phyloP scores from a whole-genome alignment of 2,797 vertebrate species.

The Neosalanx taihuensis region DNA sequence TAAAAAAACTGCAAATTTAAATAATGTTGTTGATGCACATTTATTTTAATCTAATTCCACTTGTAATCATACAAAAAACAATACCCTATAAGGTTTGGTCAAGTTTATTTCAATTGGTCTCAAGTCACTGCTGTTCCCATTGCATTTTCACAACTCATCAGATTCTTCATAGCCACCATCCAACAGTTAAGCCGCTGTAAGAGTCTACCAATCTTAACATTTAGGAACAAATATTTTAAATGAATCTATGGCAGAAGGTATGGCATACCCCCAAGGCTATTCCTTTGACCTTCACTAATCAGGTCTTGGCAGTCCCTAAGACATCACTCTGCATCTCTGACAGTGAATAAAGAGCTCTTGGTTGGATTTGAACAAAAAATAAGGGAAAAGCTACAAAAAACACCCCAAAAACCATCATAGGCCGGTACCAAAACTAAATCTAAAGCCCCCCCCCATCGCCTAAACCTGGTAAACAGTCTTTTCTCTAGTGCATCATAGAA shows the following conservation, averaged over 20 bases:
- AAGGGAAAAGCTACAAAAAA: slow-evolving; percentile 13
- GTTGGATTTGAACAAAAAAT: background rate
- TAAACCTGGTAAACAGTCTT: slow-evolving; percentile 7
- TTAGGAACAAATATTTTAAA: background rate
- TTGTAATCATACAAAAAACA: slow-evolving; percentile 2
- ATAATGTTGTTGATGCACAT: slow-evolving; percentile 3
- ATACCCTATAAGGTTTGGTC: slow-evolving; percentile 1
- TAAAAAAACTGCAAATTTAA: background rate
- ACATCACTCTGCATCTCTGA: background rate
- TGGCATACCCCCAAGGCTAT: background rate
- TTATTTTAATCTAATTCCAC: background rate
- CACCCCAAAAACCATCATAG: slow-evolving; percentile 8
- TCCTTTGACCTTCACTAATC: background rate
- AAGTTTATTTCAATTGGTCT: slow-evolving; percentile 10
- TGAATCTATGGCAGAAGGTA: background rate
- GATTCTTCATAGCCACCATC: too few relatives aligned
- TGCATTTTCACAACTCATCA: background rate
- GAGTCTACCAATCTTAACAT: background rate
- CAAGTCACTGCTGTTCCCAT: background rate
- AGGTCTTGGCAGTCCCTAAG: background rate
- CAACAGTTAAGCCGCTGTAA: background rate
- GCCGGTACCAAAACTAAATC: background rate
- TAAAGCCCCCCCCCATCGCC: background rate
- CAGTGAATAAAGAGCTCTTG: background rate
- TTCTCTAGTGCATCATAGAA: slow-evolving; percentile 28